Percentiles rank a stretch among this genome's conserved stretches.
Evolutionary conservation across 2,888 invertebrate genomes (phyloP).

Genomic region (Salpingus planirostris): DNA sequence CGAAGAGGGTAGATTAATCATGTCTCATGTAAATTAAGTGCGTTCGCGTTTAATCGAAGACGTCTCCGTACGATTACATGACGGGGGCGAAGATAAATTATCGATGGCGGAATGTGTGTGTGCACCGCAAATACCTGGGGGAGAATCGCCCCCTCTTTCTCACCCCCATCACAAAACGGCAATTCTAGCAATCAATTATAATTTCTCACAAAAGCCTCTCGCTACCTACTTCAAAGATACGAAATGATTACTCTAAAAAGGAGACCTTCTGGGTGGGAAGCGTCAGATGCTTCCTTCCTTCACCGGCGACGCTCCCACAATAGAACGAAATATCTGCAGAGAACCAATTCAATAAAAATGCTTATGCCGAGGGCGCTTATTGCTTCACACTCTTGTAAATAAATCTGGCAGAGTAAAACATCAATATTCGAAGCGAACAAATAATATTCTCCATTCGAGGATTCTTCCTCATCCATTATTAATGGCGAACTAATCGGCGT

Average conservation of each 20-base stretch:
- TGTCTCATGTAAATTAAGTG: slow-evolving; percentile 9
- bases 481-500: slow-evolving; percentile 10
- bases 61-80: slow-evolving; percentile 3
- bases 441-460: slow-evolving; percentile 9
- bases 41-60: slow-evolving; percentile 5
- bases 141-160: slow-evolving; percentile 5
- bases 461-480: no score
- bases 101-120: background rate
- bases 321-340: slow-evolving; percentile 12
- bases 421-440: slow-evolving; percentile 8
- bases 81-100: slow-evolving; percentile 12
- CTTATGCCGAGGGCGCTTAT: no score
- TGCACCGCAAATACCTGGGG: slow-evolving; percentile 3
- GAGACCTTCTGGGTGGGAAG: slow-evolving; percentile 17
- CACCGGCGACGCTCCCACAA: slow-evolving; percentile 9
- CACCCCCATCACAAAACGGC: no score
- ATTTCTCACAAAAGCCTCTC: slow-evolving; percentile 19
- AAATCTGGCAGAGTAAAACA: slow-evolving; percentile 9
- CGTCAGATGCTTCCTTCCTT: slow-evolving; percentile 16
- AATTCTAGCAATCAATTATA: slow-evolving; percentile 23
- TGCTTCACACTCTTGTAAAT: no score
- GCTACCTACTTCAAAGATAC: slow-evolving; percentile 22
- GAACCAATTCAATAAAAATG: slow-evolving; percentile 16
- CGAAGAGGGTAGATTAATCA: slow-evolving; percentile 13
- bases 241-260: slow-evolving; percentile 18